These are phyloP conservation scores for Melanophora roralis DNA, from an alignment of 2,888 invertebrate species.

Conservation along the genomic window DNA sequence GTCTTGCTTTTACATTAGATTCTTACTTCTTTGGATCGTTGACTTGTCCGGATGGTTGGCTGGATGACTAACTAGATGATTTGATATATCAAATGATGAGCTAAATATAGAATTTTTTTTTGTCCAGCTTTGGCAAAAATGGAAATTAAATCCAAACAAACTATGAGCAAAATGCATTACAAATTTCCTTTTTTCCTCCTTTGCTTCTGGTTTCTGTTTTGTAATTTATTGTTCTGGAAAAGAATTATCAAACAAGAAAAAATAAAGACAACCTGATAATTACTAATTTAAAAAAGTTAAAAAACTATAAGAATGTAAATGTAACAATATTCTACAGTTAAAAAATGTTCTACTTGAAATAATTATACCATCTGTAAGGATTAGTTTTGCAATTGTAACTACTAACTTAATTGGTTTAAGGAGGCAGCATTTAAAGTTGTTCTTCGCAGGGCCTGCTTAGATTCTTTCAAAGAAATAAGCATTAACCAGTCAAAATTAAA, in stretches of 20 bases:
- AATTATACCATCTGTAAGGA: neutral
- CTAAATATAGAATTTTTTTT: conserved; percentile 19
- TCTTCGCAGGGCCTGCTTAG: no score
- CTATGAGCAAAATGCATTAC: neutral
- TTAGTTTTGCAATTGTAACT: no score
- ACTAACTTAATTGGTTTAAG: no score
- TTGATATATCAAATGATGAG: conserved; percentile 28
- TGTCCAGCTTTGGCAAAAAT: conserved; percentile 9
- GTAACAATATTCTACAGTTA: neutral
- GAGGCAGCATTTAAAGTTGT: no score
- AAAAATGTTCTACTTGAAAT: neutral
- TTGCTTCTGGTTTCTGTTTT: neutral
- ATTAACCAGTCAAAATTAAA: no score
- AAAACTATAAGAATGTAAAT: conserved; percentile 8
- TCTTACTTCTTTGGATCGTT: conserved; percentile 9
- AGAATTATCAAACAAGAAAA: neutral
- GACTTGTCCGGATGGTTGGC: neutral
- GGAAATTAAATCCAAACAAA: conserved; percentile 18
- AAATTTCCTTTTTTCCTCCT: neutral
- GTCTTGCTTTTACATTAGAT: neutral
- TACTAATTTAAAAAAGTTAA: neutral
- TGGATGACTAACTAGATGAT: neutral
- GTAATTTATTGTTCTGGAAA: neutral
- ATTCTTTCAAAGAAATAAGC: no score
- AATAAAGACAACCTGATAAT: neutral